Base-by-base conservation (phyloP, 2,797 vertebrate genomes). In the Macrochelys suwanniensis region DNA sequence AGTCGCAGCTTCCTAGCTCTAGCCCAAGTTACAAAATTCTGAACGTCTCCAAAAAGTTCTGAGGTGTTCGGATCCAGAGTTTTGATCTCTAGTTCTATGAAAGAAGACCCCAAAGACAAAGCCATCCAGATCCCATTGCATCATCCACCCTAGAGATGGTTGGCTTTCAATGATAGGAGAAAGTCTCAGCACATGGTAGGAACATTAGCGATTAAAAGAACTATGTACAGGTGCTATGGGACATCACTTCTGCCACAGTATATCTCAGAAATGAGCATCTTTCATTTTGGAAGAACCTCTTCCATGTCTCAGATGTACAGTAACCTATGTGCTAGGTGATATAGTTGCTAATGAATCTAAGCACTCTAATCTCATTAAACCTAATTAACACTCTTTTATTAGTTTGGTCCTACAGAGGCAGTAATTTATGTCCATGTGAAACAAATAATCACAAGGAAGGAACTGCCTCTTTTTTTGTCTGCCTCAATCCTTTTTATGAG, bases 331-430 rank as follows among this genome's bases (percentile, higher is more conserved):
- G 65, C 19, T 37, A 21, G 65, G n/a, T 37, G 17, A 37, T 21
- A 68, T 10, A 37, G n/a, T 37, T 21, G n/a, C 65, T 37, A 37
- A 68, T 37, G 65, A 17, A 37, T 21, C 17, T 37, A 68, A 68
- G 33, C 7, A 16, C 65, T 68, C 17, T 68, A 37, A 37, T 68
- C n/a, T 10, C 65, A 68, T 68, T 68, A 68, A 68, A n/a, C 19
- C n/a, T 23, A 17, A 96, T 97, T 97, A 96, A 49, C 95, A 95
- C 25, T 47, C 25, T 94, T 93, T 97, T 97, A 96, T 97, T 95
- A 97, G 94, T 82, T 93, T 96, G 96, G 93, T 92, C 94, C 96
- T 97, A 88, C 94, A 97, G 94, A 96, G 95, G 91, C 59, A 49
- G 76, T 89, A 94, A 93, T 89, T 93, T 91, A 88, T 94, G 83